phyloP scores from a whole-genome alignment of 2,113 vertebrate genomes.

The Paratilapia polleni region DNA sequence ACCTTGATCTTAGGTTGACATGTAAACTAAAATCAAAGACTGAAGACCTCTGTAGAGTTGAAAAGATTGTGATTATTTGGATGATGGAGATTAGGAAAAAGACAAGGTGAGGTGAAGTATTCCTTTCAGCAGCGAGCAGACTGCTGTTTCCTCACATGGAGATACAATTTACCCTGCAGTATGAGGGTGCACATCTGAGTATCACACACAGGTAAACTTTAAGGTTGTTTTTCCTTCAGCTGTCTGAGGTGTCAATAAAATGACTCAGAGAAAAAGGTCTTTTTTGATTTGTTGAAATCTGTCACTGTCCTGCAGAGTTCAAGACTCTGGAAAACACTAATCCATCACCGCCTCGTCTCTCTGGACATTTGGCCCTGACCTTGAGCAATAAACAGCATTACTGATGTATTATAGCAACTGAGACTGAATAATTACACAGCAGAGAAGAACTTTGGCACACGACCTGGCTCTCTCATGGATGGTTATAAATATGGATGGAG shows the following conservation, averaged over 20 bases:
- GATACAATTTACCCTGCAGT: neutral
- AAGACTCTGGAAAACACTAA: constrained; percentile 61
- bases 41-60: neutral
- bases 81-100: neutral
- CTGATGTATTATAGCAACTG: constrained; percentile 66
- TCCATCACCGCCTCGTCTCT: constrained; percentile 69
- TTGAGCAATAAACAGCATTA: constrained; percentile 70
- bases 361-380: constrained; percentile 61
- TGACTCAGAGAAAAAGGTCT: constrained; percentile 28
- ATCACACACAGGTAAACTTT: constrained; percentile 3
- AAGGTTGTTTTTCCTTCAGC: constrained; percentile 16
- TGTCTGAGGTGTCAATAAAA: constrained; percentile 48
- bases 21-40: neutral
- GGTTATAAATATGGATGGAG: constrained; percentile 51
- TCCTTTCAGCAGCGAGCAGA: neutral
- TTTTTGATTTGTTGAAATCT: constrained; percentile 65
- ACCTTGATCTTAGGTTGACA: neutral
- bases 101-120: neutral
- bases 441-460: constrained; percentile 32
- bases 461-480: neutral
- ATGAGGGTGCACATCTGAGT: neutral
- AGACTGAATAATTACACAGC: constrained; percentile 66
- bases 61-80: neutral
- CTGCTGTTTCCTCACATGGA: neutral
- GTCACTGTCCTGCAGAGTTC: constrained; percentile 68